phyloP scores from a whole-genome alignment of 2,113 vertebrate genomes.

The Catharus minimus region DNA sequence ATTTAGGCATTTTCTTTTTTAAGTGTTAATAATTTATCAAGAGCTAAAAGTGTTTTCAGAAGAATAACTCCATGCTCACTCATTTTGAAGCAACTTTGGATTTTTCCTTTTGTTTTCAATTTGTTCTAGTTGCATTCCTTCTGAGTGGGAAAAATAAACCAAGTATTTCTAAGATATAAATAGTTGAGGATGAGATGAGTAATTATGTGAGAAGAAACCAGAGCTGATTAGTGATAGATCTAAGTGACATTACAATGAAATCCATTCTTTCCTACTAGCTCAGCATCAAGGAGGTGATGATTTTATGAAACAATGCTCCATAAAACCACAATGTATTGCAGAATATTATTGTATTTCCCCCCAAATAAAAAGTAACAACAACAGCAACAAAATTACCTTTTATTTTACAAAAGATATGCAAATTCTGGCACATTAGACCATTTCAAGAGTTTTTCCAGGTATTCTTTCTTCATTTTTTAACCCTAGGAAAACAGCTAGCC shows the following conservation, averaged over 20 bases:
- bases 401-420: not conserved
- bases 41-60: conserved; percentile 25
- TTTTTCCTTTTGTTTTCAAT: conserved; percentile 46
- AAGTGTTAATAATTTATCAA: conserved; percentile 46
- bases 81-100: not conserved
- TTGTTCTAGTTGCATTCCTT: conserved; percentile 26
- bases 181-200: conserved; percentile 42
- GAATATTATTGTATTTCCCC: not conserved
- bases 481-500: not conserved
- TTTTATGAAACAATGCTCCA: conserved; percentile 56
- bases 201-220: conserved; percentile 43
- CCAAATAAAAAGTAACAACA: not conserved
- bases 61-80: not conserved
- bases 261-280: conserved; percentile 44
- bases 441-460: not conserved
- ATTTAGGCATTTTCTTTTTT: conserved; percentile 28
- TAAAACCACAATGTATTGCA: conserved; percentile 39
- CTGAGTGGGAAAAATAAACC: conserved; percentile 18
- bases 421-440: not conserved
- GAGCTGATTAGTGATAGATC: conserved; percentile 40
- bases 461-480: not conserved
- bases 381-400: conserved; percentile 24
- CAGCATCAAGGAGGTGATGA: not conserved
- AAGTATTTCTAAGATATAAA: conserved; percentile 48
- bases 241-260: conserved; percentile 44